Evolutionary conservation across 1,140 invertebrate species (phyloP).

Genomic region (Drusus annulatus): DNA sequence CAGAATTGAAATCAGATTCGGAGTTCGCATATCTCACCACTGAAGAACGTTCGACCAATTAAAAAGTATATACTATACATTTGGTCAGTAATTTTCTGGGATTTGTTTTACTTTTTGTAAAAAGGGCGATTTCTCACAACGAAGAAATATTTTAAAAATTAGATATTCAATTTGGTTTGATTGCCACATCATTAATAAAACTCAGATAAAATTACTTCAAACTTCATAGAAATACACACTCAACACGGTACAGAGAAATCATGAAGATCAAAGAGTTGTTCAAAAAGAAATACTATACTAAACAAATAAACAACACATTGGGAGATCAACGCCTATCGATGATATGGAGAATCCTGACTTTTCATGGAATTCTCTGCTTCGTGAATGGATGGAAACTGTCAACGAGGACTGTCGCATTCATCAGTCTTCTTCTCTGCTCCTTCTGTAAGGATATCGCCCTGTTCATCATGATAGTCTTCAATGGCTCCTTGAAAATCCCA

Average conservation of each 20-base stretch:
- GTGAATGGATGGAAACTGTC: conserved; percentile 37
- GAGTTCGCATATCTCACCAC: no score
- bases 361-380: conserved; percentile 41
- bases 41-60: no score
- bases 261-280: conserved; percentile 7
- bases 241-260: not conserved
- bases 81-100: no score
- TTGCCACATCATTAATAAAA: no score
- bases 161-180: no score
- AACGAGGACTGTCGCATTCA: conserved; percentile 1
- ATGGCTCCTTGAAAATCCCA: conserved; percentile 27
- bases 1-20: no score
- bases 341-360: conserved; percentile 46
- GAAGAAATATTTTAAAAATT: no score
- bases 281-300: not conserved
- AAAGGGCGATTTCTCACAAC: no score
- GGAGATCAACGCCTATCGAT: conserved; percentile 21
- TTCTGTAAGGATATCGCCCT: conserved; percentile 40
- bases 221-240: not conserved
- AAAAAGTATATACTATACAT: no score
- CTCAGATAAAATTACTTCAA: no score
- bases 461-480: conserved; percentile 14
- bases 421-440: conserved; percentile 5
- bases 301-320: not conserved
- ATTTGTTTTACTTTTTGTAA: no score